phyloP scores from a whole-genome alignment of 2,888 invertebrate genomes.

The Leptinotarsa haldemani region DNA sequence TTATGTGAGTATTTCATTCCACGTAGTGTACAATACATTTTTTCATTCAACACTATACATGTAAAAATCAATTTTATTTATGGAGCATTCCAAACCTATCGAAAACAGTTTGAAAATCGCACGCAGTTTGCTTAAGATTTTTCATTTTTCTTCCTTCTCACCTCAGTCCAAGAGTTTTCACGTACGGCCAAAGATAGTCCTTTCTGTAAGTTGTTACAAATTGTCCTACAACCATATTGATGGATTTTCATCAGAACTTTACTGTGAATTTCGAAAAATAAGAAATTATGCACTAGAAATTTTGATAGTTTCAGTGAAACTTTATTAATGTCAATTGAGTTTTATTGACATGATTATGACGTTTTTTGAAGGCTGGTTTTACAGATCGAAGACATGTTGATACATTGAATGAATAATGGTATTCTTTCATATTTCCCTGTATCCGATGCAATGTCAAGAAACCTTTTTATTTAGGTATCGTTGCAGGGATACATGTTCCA shows the following conservation, averaged over 20 bases:
- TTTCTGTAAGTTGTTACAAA: slow-evolving; percentile 74
- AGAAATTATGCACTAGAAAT: slow-evolving; percentile 38
- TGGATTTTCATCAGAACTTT: slow-evolving; percentile 23
- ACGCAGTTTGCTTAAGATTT: neutral
- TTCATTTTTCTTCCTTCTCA: slow-evolving; percentile 47
- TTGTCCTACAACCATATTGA: slow-evolving; percentile 69
- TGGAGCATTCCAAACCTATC: too few species aligned
- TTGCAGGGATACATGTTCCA: too few species aligned
- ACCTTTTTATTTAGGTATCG: too few species aligned
- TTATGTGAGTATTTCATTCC: too few species aligned
- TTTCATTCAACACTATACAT: too few species aligned
- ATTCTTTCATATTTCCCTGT: too few species aligned
- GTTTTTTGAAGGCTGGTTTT: neutral
- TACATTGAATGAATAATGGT: too few species aligned
- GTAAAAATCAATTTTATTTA: too few species aligned
- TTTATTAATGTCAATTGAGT: neutral
- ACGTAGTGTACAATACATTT: too few species aligned
- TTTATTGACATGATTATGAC: neutral
- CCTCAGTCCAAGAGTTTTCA: slow-evolving; percentile 60
- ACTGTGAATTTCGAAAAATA: slow-evolving; percentile 33
- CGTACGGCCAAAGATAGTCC: slow-evolving; percentile 74
- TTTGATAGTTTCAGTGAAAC: slow-evolving; percentile 27
- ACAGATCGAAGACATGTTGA: neutral
- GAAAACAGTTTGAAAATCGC: too few species aligned
- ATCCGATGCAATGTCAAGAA: too few species aligned